These are phyloP conservation scores for Ophion ellenae DNA, from an alignment of 2,888 invertebrate genomes.

Conservation along the genomic window DNA sequence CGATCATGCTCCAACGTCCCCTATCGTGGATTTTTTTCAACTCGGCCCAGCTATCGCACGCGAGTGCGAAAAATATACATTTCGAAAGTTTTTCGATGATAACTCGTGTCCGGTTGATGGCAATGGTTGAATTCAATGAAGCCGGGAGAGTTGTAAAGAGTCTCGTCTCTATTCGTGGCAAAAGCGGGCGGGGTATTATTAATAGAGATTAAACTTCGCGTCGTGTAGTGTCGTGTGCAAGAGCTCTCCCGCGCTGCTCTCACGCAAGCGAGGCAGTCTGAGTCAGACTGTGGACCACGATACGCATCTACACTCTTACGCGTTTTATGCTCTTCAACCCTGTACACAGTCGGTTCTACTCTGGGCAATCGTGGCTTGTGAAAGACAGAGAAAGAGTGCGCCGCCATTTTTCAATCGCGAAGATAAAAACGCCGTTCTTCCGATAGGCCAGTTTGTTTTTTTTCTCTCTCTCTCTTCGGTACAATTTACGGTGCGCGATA, in stretches of 20 bases:
- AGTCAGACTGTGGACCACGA: slow-evolving; percentile 73
- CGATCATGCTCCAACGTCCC: not conserved
- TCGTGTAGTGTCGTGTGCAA: slow-evolving; percentile 83
- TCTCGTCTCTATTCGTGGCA: slow-evolving; percentile 76
- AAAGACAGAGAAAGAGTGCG: slow-evolving; percentile 4
- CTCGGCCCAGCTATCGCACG: not conserved
- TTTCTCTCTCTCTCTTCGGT: not conserved
- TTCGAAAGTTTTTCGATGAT: not conserved
- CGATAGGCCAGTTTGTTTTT: not conserved
- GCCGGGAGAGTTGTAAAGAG: slow-evolving; percentile 64
- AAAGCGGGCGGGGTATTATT: slow-evolving; percentile 78
- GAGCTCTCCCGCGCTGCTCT: slow-evolving; percentile 80
- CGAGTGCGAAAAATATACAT: not conserved
- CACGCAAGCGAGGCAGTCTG: slow-evolving; percentile 75
- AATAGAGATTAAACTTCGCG: slow-evolving; percentile 83
- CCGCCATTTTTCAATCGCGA: slow-evolving; percentile 53
- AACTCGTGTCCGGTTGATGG: slow-evolving; percentile 32
- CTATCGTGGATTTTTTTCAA: not conserved
- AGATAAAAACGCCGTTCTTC: slow-evolving; percentile 40
- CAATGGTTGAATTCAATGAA: slow-evolving; percentile 68
- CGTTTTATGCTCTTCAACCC: slow-evolving; percentile 42
- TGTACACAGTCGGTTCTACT: slow-evolving; percentile 19
- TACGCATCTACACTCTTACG: slow-evolving; percentile 45
- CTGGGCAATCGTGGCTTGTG: slow-evolving; percentile 7
- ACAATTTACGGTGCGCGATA: not conserved